Evolutionary conservation across 2,113 vertebrate species (phyloP).

Genomic region (Polypterus bichir): DNA sequence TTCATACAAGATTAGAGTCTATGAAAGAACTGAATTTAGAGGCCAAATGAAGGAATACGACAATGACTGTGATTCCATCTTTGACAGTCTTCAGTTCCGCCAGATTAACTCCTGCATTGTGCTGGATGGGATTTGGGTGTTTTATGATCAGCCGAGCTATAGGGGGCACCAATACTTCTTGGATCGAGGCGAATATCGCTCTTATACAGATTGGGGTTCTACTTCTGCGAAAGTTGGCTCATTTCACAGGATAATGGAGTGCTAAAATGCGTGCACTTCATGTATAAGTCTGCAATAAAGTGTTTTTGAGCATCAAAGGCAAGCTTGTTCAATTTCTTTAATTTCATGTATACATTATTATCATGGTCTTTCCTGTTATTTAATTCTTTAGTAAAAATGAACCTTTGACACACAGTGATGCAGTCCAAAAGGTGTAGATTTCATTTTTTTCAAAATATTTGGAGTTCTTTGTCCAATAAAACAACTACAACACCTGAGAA

Average conservation of each 20-base stretch:
- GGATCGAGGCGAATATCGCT: slow-evolving; percentile 37
- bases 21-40: slow-evolving; percentile 28
- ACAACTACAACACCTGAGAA: too few relatives aligned
- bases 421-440: too few relatives aligned
- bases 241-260: slow-evolving; percentile 35
- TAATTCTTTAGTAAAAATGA: too few relatives aligned
- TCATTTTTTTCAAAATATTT: too few relatives aligned
- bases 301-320: background rate
- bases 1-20: slow-evolving; percentile 32
- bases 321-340: background rate
- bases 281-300: background rate
- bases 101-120: slow-evolving; percentile 38
- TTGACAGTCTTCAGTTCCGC: slow-evolving; percentile 25
- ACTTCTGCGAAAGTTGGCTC: slow-evolving; percentile 31
- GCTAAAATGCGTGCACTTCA: slow-evolving; percentile 17
- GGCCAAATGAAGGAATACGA: slow-evolving; percentile 31
- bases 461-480: too few relatives aligned
- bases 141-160: slow-evolving; percentile 35
- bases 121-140: slow-evolving; percentile 34
- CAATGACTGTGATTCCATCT: slow-evolving; percentile 30
- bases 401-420: too few relatives aligned
- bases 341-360: background rate
- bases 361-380: too few relatives aligned
- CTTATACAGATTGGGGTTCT: slow-evolving; percentile 36
- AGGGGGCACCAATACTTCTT: slow-evolving; percentile 40